Evolutionary conservation across 2,888 invertebrate genomes (phyloP).

Genomic region (Callinectes sapidus): DNA sequence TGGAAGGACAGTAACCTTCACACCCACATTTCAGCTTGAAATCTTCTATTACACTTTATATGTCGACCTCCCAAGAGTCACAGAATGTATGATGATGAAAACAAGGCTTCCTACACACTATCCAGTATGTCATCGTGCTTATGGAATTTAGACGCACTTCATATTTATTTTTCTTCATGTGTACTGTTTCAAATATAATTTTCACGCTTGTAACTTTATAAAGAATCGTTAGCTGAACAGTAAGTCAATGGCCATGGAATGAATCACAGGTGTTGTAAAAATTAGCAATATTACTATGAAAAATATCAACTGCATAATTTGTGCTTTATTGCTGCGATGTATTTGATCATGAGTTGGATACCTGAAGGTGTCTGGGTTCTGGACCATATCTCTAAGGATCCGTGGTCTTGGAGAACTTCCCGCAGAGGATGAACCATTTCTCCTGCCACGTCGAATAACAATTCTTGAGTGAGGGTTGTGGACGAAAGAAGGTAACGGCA

Average conservation of each 20-base stretch:
- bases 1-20: too few relatives aligned
- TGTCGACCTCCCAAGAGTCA: background rate
- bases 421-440: slow-evolving; percentile 7
- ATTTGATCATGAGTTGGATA: background rate
- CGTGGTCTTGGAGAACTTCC: background rate
- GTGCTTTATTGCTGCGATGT: background rate
- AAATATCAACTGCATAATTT: background rate
- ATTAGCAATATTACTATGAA: too few relatives aligned
- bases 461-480: background rate
- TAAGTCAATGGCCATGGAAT: too few relatives aligned
- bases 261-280: too few relatives aligned
- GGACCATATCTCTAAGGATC: background rate
- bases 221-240: too few relatives aligned
- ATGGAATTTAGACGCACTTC: background rate
- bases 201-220: too few relatives aligned
- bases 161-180: too few relatives aligned
- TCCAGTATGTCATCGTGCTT: background rate
- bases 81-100: background rate
- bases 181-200: too few relatives aligned
- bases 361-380: slow-evolving; percentile 18
- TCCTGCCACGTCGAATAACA: background rate
- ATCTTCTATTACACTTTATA: background rate
- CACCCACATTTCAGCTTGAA: background rate
- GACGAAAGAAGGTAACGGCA: background rate
- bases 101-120: background rate